phyloP scores from a whole-genome alignment of 2,797 vertebrate species.

The Rhynchotus rufescens region DNA sequence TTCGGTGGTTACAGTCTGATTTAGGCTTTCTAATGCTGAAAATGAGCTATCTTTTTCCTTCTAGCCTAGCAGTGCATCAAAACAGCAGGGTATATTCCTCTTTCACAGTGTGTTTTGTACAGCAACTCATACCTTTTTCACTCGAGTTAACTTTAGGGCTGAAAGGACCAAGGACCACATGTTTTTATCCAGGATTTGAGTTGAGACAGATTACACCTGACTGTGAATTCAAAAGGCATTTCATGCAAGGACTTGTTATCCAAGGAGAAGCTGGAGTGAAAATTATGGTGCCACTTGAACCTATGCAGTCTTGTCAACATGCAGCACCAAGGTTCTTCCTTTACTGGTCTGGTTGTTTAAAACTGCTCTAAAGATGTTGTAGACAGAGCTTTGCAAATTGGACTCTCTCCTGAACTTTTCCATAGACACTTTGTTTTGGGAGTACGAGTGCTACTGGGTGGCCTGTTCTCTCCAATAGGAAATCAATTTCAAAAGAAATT shows the following conservation, averaged over 20 bases:
- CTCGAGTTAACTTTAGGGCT: background rate
- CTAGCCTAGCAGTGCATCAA: background rate
- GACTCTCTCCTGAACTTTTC: background rate
- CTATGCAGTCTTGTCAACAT: background rate
- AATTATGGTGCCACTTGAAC: background rate
- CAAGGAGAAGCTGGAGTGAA: background rate
- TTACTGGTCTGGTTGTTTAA: background rate
- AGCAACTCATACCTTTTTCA: background rate
- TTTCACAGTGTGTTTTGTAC: background rate
- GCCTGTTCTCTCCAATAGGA: background rate
- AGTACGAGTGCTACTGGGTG: background rate
- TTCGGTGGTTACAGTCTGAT: background rate
- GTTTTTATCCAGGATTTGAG: background rate
- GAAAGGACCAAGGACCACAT: background rate
- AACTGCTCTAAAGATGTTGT: background rate
- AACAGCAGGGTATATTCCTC: background rate
- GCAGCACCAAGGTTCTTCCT: background rate
- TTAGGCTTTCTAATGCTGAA: background rate
- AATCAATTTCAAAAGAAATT: background rate
- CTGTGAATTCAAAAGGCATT: background rate
- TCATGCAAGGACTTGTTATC: background rate
- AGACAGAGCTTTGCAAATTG: background rate
- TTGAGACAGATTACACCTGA: background rate
- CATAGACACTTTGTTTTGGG: background rate
- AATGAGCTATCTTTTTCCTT: background rate